Conservation (phyloP, 2,113 vertebrate genomes). For the Callorhinus ursinus region DNA sequence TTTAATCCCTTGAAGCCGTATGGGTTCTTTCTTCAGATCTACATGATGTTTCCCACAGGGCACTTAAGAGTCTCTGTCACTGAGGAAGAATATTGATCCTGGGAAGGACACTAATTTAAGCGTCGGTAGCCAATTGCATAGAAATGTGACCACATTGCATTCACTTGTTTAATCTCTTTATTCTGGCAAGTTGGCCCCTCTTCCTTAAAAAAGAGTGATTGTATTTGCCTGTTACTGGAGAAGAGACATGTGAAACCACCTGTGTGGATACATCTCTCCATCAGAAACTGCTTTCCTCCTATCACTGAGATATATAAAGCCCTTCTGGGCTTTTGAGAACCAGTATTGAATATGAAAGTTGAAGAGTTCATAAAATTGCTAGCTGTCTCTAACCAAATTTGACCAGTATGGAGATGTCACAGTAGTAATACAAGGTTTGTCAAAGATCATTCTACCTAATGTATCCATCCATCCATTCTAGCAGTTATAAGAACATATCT, state of each 20-base stretch:
- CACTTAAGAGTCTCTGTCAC: neutral
- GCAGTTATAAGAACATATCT: conserved; percentile 32
- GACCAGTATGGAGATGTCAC: neutral
- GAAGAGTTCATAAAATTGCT: conserved; percentile 21
- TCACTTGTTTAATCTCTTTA: conserved; percentile 1
- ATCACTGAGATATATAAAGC: neutral
- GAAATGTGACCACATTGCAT: neutral
- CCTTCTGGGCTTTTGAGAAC: conserved; percentile 1
- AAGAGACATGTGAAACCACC: neutral
- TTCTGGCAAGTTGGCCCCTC: neutral
- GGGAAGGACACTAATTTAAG: neutral
- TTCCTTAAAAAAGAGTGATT: neutral
- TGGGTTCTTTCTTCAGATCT: neutral
- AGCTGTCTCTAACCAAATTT: conserved; percentile 10
- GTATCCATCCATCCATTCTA: neutral
- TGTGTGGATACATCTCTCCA: neutral
- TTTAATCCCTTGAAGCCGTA: neutral
- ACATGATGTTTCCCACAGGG: neutral
- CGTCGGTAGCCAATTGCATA: neutral
- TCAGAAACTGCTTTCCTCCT: neutral
- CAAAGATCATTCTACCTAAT: conserved; percentile 49
- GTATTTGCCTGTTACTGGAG: neutral
- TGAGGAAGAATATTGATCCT: neutral
- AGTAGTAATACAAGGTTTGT: conserved; percentile 24
- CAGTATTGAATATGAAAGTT: neutral